Evolutionary conservation across 1,140 invertebrate genomes (phyloP), one percentile per base, ranked within the genome.

Genomic region (Brachionus angularis): DNA sequence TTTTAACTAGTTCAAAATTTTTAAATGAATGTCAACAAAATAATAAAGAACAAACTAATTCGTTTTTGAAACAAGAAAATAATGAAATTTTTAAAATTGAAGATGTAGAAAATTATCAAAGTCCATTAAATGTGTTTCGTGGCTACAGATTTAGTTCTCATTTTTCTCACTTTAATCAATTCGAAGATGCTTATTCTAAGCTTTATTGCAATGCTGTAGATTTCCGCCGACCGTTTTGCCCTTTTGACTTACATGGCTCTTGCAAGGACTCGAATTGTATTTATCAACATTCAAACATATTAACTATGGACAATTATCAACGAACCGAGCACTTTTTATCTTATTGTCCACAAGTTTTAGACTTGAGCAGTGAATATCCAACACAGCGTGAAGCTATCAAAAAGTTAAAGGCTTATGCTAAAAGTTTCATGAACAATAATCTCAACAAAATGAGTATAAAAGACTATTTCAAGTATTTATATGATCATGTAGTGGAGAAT

Each of bases 251-350:
- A 21, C 62, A 67, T n/a, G 62, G 62, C 12, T 67, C 62, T 14
- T 67, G 62, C 31, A 67, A 67, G 36, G 62, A 67, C 31, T 67
- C 62, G n/a, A 67, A 46, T 34, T 67, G 62, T 10, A 31, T 50
- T 18, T 67, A 67, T 21, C 62, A 67, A 36, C 62, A 67, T 31
- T 67, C 62, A 12, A 67, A 50, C 14, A 31, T 50, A 14, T 21
- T 67, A 42, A 67, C n/a, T 27, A 67, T 67, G 62, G 62, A 67
- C 14, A 67, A 67, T n/a, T 67, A 47, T 42, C 62, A 67, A 27
- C 62, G 62, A 23, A 67, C 62, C 5, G 62, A 67, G 25, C 62
- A 67, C 4, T 67, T 67, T 67, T 36, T 67, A 29, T 67, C 62
- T 23, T 67, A 67, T 36, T 47, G 62, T 36, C 62, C 62, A 3